Evolutionary conservation across 2,797 vertebrate genomes (phyloP).

Genomic region (Percopsis omiscomaycus): DNA sequence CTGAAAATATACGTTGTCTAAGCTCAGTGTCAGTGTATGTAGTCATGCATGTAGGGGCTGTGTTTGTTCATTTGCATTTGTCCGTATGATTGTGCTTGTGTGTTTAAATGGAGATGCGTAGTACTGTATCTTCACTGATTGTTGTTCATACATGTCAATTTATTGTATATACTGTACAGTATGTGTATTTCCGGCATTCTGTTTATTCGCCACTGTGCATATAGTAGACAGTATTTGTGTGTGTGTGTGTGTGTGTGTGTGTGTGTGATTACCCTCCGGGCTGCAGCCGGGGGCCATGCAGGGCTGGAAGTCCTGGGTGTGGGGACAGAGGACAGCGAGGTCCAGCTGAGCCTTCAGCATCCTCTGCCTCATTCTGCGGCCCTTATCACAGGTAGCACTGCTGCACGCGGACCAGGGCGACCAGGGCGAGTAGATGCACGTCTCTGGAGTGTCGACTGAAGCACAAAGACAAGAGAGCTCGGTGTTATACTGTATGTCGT

Average conservation of each 20-base stretch:
- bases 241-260: neutral
- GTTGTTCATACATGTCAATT: too few species aligned
- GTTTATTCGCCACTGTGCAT: neutral
- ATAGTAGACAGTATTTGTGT: neutral
- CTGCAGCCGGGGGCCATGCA: slow-evolving; percentile 95
- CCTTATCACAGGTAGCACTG: slow-evolving; percentile 92
- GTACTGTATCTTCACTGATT: neutral
- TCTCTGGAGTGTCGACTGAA: slow-evolving; percentile 91
- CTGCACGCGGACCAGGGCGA: slow-evolving; percentile 96
- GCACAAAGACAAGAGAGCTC: neutral
- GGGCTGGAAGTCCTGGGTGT: slow-evolving; percentile 96
- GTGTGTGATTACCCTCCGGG: slow-evolving; percentile 80
- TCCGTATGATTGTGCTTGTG: slow-evolving; percentile 1
- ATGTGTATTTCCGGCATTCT: neutral
- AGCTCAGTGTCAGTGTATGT: too few species aligned
- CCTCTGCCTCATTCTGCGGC: slow-evolving; percentile 93
- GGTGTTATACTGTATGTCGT: neutral
- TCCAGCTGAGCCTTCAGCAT: slow-evolving; percentile 97
- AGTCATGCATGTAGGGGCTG: too few species aligned
- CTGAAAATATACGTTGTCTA: too few species aligned
- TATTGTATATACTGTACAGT: neutral
- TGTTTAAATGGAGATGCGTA: neutral
- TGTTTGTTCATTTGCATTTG: neutral
- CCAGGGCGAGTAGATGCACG: slow-evolving; percentile 96
- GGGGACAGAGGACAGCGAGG: slow-evolving; percentile 87